A percentile compares a stretch with the other conserved stretches of the same genome.
Evolutionary conservation across 53 echinoderm and acorn worm genomes (phyloP).

Genomic region (Arbacia lixula): DNA sequence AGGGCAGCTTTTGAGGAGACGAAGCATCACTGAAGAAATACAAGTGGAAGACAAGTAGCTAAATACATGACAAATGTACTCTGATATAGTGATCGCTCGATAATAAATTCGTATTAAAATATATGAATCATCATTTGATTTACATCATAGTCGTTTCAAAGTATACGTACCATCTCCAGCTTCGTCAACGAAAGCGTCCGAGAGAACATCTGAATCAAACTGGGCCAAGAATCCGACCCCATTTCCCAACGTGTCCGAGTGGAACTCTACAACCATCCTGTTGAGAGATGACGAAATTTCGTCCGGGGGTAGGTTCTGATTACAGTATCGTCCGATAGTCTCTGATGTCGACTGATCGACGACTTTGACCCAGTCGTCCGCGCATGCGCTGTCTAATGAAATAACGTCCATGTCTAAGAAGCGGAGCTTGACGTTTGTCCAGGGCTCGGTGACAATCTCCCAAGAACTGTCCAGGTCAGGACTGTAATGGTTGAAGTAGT

Average conservation of each 20-base stretch:
- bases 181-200: too few relatives aligned
- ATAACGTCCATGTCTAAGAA: conserved; percentile 20
- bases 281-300: conserved; percentile 6
- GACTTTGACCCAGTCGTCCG: conserved; percentile 6
- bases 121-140: too few relatives aligned
- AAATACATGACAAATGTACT: too few relatives aligned
- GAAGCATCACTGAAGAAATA: too few relatives aligned
- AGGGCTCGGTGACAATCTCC: conserved; percentile 18
- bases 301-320: not conserved
- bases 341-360: not conserved
- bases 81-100: too few relatives aligned
- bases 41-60: too few relatives aligned
- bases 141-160: too few relatives aligned
- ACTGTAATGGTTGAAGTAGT: conserved; percentile 25
- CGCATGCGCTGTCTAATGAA: conserved; percentile 5
- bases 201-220: not conserved
- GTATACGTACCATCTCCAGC: too few relatives aligned
- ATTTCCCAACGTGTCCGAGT: not conserved
- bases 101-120: too few relatives aligned
- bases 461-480: conserved; percentile 7
- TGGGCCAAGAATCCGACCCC: conserved; percentile 2
- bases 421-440: conserved; percentile 17
- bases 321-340: conserved; percentile 21
- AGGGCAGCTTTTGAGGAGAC: too few relatives aligned
- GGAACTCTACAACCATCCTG: not conserved